Evolutionary conservation across 2,888 invertebrate species (phyloP), one percentile per base, ranked within the genome.

Genomic region (Apodemia mormo): DNA sequence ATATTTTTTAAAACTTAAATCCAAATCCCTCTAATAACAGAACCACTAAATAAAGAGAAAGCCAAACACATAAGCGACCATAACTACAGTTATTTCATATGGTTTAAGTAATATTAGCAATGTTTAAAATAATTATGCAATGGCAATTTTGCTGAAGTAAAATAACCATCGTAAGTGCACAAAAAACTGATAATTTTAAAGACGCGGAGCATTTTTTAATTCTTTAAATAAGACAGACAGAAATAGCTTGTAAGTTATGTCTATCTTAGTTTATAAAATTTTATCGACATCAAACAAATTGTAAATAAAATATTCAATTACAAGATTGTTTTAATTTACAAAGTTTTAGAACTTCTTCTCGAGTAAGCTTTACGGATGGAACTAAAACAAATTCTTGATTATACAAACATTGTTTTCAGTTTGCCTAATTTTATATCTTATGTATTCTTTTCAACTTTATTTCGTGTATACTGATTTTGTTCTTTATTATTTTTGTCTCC

Each of bases 281-380:
- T 56, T 9, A 29, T 7, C 9, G 89, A 92, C 92, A 90, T 91
- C 91, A 91, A 92, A 92, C 88, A 90, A 90, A 87, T 89, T 49
- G 10, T 4, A 49, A 87, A 73, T 84, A 86, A 92, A 92, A 93
- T 92, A 90, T 91, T 92, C 92, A 92, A 93, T 93, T 92, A 92
- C 91, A 89, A 92, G 92, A 91, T 93, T 92, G 92, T 93, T 92
- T 92, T 92, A 92, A 92, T 92, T 92, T 92, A 86, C 89, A 88
- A 92, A 93, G 86, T 81, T 83, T 82, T 91, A 91, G 91, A 92
- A 86, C 84, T 88, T 89, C 84, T 88, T 88, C 89, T 83, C 80
- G 83, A 88, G 82, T 85, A 80, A 86, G 87, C 87, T 87, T 82
- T 81, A 80, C 49, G 87, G 88, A 87, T 89, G 12, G 14, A 49